phyloP scores from a whole-genome alignment of 2,888 invertebrate species.

The Monochamus alternatus region DNA sequence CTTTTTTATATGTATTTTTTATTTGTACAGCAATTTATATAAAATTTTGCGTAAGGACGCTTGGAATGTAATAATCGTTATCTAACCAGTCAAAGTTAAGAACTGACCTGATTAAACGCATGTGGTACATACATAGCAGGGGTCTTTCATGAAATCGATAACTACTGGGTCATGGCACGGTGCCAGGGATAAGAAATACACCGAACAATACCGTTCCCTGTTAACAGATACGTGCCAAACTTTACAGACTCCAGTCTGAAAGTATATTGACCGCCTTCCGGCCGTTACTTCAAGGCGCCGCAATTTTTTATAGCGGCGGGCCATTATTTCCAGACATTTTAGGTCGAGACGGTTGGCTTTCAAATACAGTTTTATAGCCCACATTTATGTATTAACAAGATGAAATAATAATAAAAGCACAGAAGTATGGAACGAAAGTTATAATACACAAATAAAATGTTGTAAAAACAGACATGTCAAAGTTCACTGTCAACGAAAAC shows the following conservation, averaged over 20 bases:
- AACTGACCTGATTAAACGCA: background rate
- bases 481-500: too few species aligned
- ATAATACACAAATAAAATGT: too few species aligned
- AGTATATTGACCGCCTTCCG: slow-evolving; percentile 4
- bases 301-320: background rate
- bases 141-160: slow-evolving; percentile 11
- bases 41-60: too few species aligned
- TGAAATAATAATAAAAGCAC: too few species aligned
- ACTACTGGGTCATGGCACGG: slow-evolving; percentile 12
- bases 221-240: slow-evolving; percentile 7
- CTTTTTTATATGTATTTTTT: too few species aligned
- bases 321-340: background rate
- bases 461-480: too few species aligned
- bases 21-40: too few species aligned
- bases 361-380: too few species aligned
- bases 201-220: slow-evolving; percentile 2
- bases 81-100: background rate
- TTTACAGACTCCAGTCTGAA: background rate
- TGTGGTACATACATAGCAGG: background rate
- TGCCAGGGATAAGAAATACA: slow-evolving; percentile 17
- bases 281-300: background rate
- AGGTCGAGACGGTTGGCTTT: too few species aligned
- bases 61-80: background rate
- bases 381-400: too few species aligned
- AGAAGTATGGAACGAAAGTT: too few species aligned